A percentile compares a stretch with the other conserved stretches of the same genome.
phyloP scores from a whole-genome alignment of 2,113 vertebrate genomes.

The Parotia lawesii region DNA sequence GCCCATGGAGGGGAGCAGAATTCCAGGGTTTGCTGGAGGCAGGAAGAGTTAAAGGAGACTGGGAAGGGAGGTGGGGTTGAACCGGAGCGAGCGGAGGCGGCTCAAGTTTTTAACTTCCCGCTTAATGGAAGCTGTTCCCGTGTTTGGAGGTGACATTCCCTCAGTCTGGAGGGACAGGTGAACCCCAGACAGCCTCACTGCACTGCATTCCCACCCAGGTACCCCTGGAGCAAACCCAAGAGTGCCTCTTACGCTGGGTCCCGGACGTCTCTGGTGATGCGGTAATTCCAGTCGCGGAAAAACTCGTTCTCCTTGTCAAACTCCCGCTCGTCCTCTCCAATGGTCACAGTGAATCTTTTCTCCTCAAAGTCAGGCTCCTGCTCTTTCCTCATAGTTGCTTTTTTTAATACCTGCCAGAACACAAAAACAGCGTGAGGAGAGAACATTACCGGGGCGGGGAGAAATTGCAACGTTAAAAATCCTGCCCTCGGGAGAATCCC shows the following conservation, averaged over 20 bases:
- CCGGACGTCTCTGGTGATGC: constrained; percentile 86
- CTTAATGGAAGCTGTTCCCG: fast-evolving
- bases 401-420: constrained; percentile 86
- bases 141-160: background rate
- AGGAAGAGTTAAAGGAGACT: background rate
- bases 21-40: background rate
- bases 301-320: constrained; percentile 99
- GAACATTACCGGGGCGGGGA: background rate
- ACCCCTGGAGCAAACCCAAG: fast-evolving
- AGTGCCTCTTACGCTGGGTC: constrained; percentile 76
- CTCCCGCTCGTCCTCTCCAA: constrained; percentile 93
- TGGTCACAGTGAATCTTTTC: constrained; percentile 95
- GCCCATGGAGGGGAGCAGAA: background rate
- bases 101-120: background rate
- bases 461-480: fast-evolving
- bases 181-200: fast-evolving
- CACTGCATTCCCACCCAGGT: background rate
- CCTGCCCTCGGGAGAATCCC: background rate
- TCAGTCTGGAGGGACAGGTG: fast-evolving
- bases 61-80: background rate
- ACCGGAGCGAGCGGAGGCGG: fast-evolving
- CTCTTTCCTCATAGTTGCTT: constrained; percentile 96
- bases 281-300: constrained; percentile 93
- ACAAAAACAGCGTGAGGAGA: background rate
- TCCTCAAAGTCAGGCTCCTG: constrained; percentile 99